These are phyloP conservation scores for Bos indicus DNA, from an alignment of 2,113 vertebrate genomes.

Conservation along the genomic window DNA sequence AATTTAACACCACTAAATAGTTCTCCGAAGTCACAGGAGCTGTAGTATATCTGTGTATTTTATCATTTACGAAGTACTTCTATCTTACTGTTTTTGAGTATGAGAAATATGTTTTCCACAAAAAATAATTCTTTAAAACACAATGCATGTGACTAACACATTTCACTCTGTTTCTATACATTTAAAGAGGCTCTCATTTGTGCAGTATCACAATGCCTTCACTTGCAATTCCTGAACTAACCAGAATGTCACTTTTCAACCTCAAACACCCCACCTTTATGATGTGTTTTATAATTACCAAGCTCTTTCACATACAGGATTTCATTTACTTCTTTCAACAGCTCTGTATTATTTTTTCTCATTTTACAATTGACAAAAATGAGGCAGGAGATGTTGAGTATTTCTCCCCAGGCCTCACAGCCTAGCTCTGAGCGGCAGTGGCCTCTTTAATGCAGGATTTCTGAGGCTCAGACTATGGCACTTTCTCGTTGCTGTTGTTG, in stretches of 20 bases:
- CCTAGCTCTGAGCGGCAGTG: background rate
- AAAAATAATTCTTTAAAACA: slow-evolving; percentile 21
- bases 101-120: background rate
- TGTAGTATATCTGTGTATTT: background rate
- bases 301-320: slow-evolving; percentile 2
- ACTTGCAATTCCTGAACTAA: background rate
- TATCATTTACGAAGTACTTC: background rate
- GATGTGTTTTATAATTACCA: slow-evolving; percentile 44
- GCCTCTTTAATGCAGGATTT: too few relatives aligned
- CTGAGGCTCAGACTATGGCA: background rate
- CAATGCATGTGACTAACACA: background rate
- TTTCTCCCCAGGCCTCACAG: background rate
- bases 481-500: background rate
- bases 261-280: slow-evolving; percentile 43
- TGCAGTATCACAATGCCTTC: slow-evolving; percentile 4
- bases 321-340: slow-evolving; percentile 44
- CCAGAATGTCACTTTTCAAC: slow-evolving; percentile 12
- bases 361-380: slow-evolving; percentile 39
- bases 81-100: background rate
- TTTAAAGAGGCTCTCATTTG: slow-evolving; percentile 1
- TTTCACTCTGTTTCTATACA: background rate
- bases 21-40: slow-evolving; percentile 14
- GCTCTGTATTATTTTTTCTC: slow-evolving; percentile 11
- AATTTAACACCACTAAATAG: background rate
- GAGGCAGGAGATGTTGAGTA: background rate